Evolutionary conservation across 2,888 invertebrate genomes (phyloP).

Genomic region (Poecilus cupreus): DNA sequence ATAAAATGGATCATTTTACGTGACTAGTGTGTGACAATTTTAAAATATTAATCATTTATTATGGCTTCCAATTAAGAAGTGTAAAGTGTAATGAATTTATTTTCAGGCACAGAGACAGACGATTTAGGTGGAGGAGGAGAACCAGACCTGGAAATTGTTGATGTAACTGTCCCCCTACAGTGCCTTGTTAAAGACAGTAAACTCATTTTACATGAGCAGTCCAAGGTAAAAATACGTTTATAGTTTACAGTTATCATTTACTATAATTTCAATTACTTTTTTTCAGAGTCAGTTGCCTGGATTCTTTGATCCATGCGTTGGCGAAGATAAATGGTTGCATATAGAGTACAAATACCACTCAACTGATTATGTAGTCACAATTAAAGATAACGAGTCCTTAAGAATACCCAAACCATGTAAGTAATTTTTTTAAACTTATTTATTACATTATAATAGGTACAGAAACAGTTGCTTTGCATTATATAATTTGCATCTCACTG

Average conservation of each 20-base stretch:
- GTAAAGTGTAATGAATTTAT: too few species aligned
- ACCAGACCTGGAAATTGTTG: constrained; percentile 74
- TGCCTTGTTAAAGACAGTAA: constrained; percentile 95
- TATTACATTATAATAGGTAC: not conserved
- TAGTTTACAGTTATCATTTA: not conserved
- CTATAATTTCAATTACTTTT: too few species aligned
- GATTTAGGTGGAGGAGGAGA: constrained; percentile 65
- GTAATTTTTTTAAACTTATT: constrained; percentile 64
- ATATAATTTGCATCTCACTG: not conserved
- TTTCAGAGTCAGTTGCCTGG: constrained; percentile 94
- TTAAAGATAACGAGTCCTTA: constrained; percentile 87
- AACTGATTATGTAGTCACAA: constrained; percentile 84
- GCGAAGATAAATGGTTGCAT: constrained; percentile 91
- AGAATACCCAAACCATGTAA: constrained; percentile 85
- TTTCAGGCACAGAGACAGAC: constrained; percentile 62
- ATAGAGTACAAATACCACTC: constrained; percentile 91
- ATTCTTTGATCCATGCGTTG: constrained; percentile 96
- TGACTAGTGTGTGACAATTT: too few species aligned
- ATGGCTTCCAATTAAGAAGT: too few species aligned
- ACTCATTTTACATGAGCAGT: constrained; percentile 87
- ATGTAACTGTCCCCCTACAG: constrained; percentile 96
- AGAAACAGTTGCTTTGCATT: not conserved
- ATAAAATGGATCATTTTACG: too few species aligned
- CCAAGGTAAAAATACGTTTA: constrained; percentile 80
- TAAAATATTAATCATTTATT: too few species aligned